Conservation (phyloP, 1,140 invertebrate species). For the Whitmania pigra region DNA sequence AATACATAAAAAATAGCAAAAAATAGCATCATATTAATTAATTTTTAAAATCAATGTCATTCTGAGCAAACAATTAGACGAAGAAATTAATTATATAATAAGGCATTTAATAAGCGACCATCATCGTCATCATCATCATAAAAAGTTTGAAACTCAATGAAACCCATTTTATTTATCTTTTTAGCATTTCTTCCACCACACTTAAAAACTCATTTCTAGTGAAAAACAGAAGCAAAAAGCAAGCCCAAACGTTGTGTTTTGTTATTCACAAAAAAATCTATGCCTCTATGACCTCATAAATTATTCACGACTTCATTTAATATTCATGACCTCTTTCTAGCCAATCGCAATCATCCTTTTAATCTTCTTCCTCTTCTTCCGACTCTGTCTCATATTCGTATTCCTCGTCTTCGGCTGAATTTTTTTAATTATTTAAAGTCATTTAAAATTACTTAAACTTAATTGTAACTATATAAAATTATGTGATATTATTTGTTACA, state of each 20-base stretch:
- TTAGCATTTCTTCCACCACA: too few relatives aligned
- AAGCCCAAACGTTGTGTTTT: background rate
- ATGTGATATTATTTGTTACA: too few relatives aligned
- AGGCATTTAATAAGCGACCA: background rate
- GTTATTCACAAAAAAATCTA: background rate
- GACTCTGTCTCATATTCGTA: background rate
- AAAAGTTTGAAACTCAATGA: background rate
- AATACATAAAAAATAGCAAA: too few relatives aligned
- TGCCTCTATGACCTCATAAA: background rate
- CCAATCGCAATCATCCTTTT: background rate
- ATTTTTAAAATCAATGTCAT: too few relatives aligned
- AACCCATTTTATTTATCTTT: background rate
- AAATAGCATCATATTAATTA: too few relatives aligned
- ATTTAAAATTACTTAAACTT: too few relatives aligned
- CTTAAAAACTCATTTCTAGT: background rate
- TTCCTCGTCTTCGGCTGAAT: background rate
- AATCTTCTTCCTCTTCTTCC: conserved; percentile 9
- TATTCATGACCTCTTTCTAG: background rate
- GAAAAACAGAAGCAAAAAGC: conserved; percentile 6
- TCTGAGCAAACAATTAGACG: background rate
- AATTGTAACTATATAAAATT: too few relatives aligned
- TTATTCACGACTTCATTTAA: background rate
- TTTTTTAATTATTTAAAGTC: too few relatives aligned
- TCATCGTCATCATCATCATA: background rate
- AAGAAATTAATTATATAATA: background rate